Evolutionary conservation across 2,888 invertebrate species (phyloP).

Genomic region (Stenoptilia bipunctidactyla): DNA sequence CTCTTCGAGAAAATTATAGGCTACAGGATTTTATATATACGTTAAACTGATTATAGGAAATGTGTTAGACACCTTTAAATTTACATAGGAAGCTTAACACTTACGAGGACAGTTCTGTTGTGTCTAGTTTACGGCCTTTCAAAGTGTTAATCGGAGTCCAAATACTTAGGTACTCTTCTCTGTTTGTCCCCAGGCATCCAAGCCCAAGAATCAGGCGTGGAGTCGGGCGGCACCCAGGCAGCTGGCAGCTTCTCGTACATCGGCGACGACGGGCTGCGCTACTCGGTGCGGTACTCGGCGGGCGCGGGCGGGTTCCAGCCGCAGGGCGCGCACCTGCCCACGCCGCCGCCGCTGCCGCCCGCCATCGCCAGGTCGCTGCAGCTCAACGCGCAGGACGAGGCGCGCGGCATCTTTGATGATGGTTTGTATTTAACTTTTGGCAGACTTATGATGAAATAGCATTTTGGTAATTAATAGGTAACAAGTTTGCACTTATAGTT

Average conservation of each 20-base stretch:
- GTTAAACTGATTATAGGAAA: no score
- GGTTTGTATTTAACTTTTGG: slow-evolving; percentile 38
- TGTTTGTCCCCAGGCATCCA: slow-evolving; percentile 38
- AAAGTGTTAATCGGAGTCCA: no score
- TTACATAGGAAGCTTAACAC: no score
- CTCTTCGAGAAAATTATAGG: no score
- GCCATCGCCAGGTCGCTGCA: slow-evolving; percentile 64
- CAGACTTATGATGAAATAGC: no score
- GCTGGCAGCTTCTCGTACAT: slow-evolving; percentile 72
- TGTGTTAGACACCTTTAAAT: no score
- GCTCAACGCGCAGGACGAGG: slow-evolving; percentile 65
- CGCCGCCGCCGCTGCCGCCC: slow-evolving; percentile 70
- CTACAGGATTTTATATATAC: no score
- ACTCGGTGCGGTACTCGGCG: slow-evolving; percentile 60
- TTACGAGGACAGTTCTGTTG: no score
- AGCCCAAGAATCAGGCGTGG: slow-evolving; percentile 49
- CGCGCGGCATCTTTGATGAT: slow-evolving; percentile 65
- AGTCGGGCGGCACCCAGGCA: slow-evolving; percentile 59
- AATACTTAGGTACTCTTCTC: no score
- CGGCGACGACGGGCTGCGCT: slow-evolving; percentile 71
- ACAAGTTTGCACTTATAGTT: no score
- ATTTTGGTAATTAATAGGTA: no score
- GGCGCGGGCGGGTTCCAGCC: slow-evolving; percentile 63
- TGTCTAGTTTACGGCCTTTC: no score
- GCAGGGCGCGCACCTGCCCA: slow-evolving; percentile 69